Evolutionary conservation across 2,888 invertebrate genomes (phyloP).

Genomic region (Cryptus armator): DNA sequence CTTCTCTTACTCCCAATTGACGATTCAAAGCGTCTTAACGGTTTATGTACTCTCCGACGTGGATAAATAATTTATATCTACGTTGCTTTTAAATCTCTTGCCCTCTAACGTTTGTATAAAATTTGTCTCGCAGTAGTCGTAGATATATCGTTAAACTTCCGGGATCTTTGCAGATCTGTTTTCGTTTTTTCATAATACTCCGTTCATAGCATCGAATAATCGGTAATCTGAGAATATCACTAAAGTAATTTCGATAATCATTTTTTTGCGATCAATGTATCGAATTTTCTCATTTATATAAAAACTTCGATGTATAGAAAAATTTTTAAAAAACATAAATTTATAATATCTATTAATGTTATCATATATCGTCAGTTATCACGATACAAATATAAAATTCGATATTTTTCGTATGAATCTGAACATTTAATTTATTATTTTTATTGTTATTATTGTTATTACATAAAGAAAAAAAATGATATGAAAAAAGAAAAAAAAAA

Average conservation of each 20-base stretch:
- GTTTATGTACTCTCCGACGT: conserved; percentile 37
- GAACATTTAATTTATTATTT: no score
- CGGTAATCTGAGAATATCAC: no score
- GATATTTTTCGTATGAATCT: no score
- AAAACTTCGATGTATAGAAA: no score
- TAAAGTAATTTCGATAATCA: background rate
- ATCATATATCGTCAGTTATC: no score
- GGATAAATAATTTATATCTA: conserved; percentile 51
- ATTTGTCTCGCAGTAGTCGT: background rate
- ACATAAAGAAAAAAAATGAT: conserved; percentile 28
- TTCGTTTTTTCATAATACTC: background rate
- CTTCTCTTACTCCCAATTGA: conserved; percentile 31
- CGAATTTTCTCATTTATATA: background rate
- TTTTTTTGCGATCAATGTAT: background rate
- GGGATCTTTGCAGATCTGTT: background rate
- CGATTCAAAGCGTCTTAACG: conserved; percentile 51
- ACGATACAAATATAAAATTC: no score
- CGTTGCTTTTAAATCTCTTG: conserved; percentile 15
- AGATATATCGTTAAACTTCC: background rate
- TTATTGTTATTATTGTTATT: no score
- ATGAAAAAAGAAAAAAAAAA: conserved; percentile 2
- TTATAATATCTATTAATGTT: no score
- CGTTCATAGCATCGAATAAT: background rate
- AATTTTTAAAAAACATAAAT: no score
- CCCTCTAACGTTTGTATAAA: conserved; percentile 6